Evolutionary conservation across 2,113 vertebrate species (phyloP), one percentile per base, ranked within the genome.

Genomic region (Pseudorectes ferrugineus): DNA sequence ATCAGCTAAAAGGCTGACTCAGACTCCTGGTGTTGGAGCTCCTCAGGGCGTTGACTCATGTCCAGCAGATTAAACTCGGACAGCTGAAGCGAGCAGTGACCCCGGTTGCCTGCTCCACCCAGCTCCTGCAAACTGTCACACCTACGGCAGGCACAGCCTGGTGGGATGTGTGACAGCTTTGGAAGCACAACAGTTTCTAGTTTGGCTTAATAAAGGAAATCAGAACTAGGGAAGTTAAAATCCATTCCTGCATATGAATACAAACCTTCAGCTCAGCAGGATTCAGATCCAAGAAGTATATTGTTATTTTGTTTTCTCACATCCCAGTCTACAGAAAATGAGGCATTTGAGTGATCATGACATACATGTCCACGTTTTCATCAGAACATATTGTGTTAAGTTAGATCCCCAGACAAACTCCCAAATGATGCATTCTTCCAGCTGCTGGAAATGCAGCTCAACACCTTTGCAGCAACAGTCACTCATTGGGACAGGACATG

Each of bases 1-100:
- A 95, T 91, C 84, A 77, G 61, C 88, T 95, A 80, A 80, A 76
- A 84, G 67, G 67, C 85, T 94, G 94, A 95, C 71, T 95, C 88
- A 92, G 88, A 40, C 63, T 94, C 78, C 66, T 35, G 55, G 46
- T 73, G 81, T 29, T 38, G 88, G 59, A 89, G 74, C 78, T 95
- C 89, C 81, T 85, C n/a, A 55, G 91, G 78, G 82, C 87, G 57
- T 96, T 97, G 94, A 93, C 88, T 96, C 82, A 20, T 3, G 55
- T 90, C 83, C 94, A 90, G 82, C 67, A 92, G 88, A 90, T 91
- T 72, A 80, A 66, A 88, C 55, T 20, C 0, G 7, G 58, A 51
- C 75, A 83, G 94, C 85, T 92, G 85, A 77, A 70, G 92, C 0
- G 2, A 72, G 62, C 66, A 80, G 63, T 40, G 88, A 88, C 79